Evolutionary conservation across 2,888 invertebrate species (phyloP).

Genomic region (Meghimatium bilineatum): DNA sequence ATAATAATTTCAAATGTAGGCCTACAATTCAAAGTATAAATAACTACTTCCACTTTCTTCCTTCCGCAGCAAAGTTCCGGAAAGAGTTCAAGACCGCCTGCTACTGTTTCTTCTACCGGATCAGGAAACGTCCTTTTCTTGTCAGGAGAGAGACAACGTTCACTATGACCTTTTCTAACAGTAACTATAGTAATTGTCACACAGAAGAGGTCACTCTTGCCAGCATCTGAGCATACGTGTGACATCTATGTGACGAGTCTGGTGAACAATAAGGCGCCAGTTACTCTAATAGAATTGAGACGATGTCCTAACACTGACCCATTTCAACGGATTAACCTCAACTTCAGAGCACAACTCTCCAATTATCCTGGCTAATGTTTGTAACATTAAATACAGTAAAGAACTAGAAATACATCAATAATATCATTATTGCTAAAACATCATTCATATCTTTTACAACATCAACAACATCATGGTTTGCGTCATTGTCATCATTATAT

Average conservation of each 20-base stretch:
- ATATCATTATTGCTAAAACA: no score
- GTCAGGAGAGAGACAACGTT: constrained; percentile 53
- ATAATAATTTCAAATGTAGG: no score
- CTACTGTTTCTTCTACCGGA: constrained; percentile 49
- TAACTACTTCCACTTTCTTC: not conserved
- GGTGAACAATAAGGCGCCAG: not conserved
- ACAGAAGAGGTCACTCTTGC: constrained; percentile 59
- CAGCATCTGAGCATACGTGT: constrained; percentile 49
- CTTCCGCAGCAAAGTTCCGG: constrained; percentile 58
- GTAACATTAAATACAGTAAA: no score
- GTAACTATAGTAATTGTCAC: constrained; percentile 62
- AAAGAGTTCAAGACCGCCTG: constrained; percentile 60
- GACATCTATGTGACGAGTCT: not conserved
- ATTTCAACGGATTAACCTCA: no score
- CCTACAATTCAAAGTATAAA: no score
- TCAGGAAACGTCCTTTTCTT: constrained; percentile 47
- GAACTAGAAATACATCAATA: no score
- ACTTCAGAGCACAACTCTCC: no score
- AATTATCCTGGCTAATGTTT: no score
- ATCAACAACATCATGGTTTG: no score
- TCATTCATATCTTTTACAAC: no score
- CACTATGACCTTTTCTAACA: constrained; percentile 59
- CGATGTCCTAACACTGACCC: no score
- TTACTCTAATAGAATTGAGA: not conserved
- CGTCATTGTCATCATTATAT: no score